These are phyloP conservation scores for Erpobdella octoculata DNA, from an alignment of 2,888 invertebrate species.

Conservation along the genomic window DNA sequence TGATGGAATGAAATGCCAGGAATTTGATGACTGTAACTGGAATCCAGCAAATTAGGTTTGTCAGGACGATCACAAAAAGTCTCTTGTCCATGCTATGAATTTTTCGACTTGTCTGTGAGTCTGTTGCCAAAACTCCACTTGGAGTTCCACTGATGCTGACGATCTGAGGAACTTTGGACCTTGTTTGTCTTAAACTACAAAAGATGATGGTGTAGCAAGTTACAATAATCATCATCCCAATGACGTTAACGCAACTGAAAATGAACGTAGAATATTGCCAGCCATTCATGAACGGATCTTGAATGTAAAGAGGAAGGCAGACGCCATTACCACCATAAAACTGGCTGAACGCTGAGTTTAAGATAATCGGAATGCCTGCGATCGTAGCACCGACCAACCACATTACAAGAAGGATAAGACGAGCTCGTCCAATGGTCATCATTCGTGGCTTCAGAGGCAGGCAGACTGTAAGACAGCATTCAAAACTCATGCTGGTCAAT, in stretches of 20 bases:
- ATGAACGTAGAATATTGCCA: conserved; percentile 68
- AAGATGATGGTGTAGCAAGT: conserved; percentile 61
- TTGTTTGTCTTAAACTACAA: conserved; percentile 50
- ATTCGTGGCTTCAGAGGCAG: conserved; percentile 28
- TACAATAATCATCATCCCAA: conserved; percentile 46
- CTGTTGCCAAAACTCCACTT: background rate
- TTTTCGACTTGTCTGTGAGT: background rate
- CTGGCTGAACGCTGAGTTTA: conserved; percentile 39
- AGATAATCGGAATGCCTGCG: conserved; percentile 62
- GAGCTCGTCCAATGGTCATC: conserved; percentile 52
- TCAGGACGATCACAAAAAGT: conserved; percentile 65
- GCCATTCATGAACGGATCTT: conserved; percentile 62
- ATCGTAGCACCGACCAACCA: conserved; percentile 56
- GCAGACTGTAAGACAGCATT: conserved; percentile 55
- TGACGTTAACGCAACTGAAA: conserved; percentile 61
- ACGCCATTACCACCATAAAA: conserved; percentile 62
- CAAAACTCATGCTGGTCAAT: conserved; percentile 64
- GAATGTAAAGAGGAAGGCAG: conserved; percentile 66
- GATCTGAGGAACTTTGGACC: background rate
- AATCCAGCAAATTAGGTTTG: conserved; percentile 66
- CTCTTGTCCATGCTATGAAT: conserved; percentile 59
- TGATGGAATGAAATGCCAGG: conserved; percentile 57
- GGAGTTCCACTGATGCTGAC: conserved; percentile 49
- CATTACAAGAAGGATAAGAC: conserved; percentile 6
- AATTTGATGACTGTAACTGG: conserved; percentile 64